These are phyloP conservation scores for Leptodactylus fallax DNA, from an alignment of 2,797 vertebrate genomes.

Conservation along the genomic window DNA sequence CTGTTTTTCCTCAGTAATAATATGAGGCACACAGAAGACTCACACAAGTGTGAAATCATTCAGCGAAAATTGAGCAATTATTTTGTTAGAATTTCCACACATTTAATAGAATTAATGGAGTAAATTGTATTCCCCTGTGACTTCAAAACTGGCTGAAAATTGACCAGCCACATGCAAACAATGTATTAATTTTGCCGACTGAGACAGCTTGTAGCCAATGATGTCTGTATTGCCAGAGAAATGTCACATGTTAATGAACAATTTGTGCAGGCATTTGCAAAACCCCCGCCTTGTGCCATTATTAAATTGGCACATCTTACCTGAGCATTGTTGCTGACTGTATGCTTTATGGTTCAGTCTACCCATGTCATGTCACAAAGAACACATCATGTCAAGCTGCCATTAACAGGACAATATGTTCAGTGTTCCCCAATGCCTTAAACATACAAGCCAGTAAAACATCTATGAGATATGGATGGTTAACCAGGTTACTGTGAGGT, in stretches of 20 bases:
- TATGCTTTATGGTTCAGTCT: too few species aligned
- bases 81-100: background rate
- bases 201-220: background rate
- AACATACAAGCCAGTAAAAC: too few species aligned
- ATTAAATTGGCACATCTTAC: too few species aligned
- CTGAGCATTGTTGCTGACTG: too few species aligned
- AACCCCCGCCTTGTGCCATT: too few species aligned
- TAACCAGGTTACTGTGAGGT: too few species aligned
- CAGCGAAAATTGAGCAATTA: constrained; percentile 10
- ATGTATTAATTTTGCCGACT: background rate
- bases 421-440: too few species aligned
- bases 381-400: too few species aligned
- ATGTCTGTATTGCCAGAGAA: background rate
- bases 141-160: background rate
- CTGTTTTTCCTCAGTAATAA: constrained; percentile 7
- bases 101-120: background rate
- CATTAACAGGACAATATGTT: too few species aligned
- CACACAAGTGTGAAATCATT: background rate
- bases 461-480: too few species aligned
- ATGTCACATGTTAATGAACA: background rate
- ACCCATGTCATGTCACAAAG: too few species aligned
- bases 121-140: background rate
- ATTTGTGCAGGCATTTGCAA: background rate
- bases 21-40: background rate
- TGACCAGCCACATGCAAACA: background rate